Evolutionary conservation across 1,140 invertebrate genomes (phyloP), one percentile per base, ranked within the genome.

Genomic region (Cherax destructor): DNA sequence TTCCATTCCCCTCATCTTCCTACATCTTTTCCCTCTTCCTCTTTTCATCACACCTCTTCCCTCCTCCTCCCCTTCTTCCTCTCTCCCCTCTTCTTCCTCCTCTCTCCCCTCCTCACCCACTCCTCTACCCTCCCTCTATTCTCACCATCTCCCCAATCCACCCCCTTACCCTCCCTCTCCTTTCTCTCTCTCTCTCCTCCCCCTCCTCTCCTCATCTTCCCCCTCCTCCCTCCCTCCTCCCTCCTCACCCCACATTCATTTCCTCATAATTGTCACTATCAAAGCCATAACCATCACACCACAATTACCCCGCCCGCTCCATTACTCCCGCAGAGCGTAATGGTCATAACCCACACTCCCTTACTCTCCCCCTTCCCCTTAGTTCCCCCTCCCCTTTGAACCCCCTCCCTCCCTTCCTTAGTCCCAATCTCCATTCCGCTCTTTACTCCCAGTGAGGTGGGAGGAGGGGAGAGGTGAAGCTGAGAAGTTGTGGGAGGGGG

Each of bases 251-350:
- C 77, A 21, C 77, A 49, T 52, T 79, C 77, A 49, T 52, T 79
- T 52, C 77, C 77, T 52, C 50, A 21, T 79, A 49, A 49, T 49
- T 79, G 47, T 52, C 77, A 21, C 77, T 79, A 49, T 52, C 77
- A 4, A 2, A 47, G 0, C 50, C 77, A 49, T 50, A 50, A 49
- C 77, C 77, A 50, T 52, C n/a, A 49, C 47, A 47, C 49, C 50
- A 50, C 47, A 50, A 79, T 79, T 79, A 52, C 50, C 77, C 4
- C 47, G 50, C 50, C 30, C 77, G 18, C 77, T 79, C 77, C 77
- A 49, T 79, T 52, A 49, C 77, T 79, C 77, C 47, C 16, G 47
- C 47, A 6, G 41, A 24, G 18, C 50, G 18, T 52, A 49, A 50
- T 52, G 47, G 21, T 79, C 77, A 79, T 79, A 50, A 50, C 50